Percentiles rank a stretch among this genome's conserved stretches.
Conservation (phyloP, 2,888 invertebrate species). For the Drosophila neonasuta region DNA sequence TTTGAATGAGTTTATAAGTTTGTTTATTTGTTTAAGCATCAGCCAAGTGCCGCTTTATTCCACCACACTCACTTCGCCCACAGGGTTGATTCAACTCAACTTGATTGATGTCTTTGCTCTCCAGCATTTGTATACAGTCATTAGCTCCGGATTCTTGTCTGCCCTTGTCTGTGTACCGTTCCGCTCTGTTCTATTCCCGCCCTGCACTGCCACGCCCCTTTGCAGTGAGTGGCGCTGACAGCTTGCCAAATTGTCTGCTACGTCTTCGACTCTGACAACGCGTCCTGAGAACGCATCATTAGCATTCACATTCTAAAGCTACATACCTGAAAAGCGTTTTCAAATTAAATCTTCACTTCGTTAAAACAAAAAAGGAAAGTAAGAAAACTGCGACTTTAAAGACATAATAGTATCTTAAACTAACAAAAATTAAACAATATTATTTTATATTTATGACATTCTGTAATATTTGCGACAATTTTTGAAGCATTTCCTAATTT, state of each 20-base stretch:
- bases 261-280: constrained; percentile 35
- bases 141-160: constrained; percentile 60
- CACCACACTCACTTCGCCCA: neutral
- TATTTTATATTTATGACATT: too few relatives aligned
- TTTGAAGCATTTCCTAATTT: too few relatives aligned
- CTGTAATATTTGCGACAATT: too few relatives aligned
- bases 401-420: too few relatives aligned
- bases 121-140: constrained; percentile 66
- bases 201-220: constrained; percentile 52
- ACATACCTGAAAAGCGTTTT: constrained; percentile 11
- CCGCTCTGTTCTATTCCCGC: neutral
- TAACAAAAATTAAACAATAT: too few relatives aligned
- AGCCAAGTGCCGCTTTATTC: constrained; percentile 25
- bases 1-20: constrained; percentile 76
- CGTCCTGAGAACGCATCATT: constrained; percentile 55
- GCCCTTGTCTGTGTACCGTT: constrained; percentile 34
- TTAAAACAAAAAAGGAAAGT: neutral
- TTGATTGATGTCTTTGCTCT: constrained; percentile 72
- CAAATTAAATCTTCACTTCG: constrained; percentile 14
- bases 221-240: constrained; percentile 64
- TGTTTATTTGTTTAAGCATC: constrained; percentile 70
- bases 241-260: constrained; percentile 74
- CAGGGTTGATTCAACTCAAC: constrained; percentile 55
- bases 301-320: constrained; percentile 41
- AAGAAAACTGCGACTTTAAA: too few relatives aligned